These are phyloP conservation scores for Cyrtorhinus lividipennis DNA, from an alignment of 1,140 invertebrate genomes.

Conservation along the genomic window DNA sequence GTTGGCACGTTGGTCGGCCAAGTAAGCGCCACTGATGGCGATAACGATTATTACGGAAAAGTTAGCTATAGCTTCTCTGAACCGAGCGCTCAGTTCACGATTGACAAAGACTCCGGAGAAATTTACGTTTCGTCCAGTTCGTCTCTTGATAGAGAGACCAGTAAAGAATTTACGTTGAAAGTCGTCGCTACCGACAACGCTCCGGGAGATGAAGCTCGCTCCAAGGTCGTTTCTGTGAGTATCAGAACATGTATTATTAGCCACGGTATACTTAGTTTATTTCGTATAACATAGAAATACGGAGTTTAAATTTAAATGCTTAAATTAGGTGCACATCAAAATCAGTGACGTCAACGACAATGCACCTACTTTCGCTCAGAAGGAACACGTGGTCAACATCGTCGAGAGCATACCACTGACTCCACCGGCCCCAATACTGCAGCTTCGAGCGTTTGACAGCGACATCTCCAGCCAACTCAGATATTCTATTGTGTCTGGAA, in stretches of 20 bases:
- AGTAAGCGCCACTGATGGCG: slow-evolving; percentile 56
- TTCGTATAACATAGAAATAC: no score
- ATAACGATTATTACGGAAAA: slow-evolving; percentile 56
- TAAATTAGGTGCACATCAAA: slow-evolving; percentile 49
- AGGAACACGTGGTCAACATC: slow-evolving; percentile 58
- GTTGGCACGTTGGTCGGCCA: slow-evolving; percentile 48
- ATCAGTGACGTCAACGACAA: slow-evolving; percentile 75
- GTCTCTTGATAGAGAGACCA: slow-evolving; percentile 63
- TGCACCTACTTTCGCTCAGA: slow-evolving; percentile 56
- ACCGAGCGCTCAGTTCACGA: slow-evolving; percentile 49
- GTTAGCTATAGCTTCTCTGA: slow-evolving; percentile 63
- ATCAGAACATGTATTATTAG: not conserved
- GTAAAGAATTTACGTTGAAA: slow-evolving; percentile 52
- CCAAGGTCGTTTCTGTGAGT: slow-evolving; percentile 54
- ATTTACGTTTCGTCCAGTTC: slow-evolving; percentile 57
- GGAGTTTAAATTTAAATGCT: not conserved
- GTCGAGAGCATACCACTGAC: slow-evolving; percentile 66
- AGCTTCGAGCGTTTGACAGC: slow-evolving; percentile 57
- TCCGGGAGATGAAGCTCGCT: slow-evolving; percentile 46
- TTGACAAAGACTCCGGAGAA: slow-evolving; percentile 56
- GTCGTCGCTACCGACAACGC: slow-evolving; percentile 67
- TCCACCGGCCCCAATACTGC: slow-evolving; percentile 60
- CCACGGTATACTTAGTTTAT: no score
- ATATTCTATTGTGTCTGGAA: slow-evolving; percentile 57
- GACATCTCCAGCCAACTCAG: slow-evolving; percentile 61